These are phyloP conservation scores for Phyllotreta cruciferae DNA, from an alignment of 2,888 invertebrate species.

Conservation along the genomic window DNA sequence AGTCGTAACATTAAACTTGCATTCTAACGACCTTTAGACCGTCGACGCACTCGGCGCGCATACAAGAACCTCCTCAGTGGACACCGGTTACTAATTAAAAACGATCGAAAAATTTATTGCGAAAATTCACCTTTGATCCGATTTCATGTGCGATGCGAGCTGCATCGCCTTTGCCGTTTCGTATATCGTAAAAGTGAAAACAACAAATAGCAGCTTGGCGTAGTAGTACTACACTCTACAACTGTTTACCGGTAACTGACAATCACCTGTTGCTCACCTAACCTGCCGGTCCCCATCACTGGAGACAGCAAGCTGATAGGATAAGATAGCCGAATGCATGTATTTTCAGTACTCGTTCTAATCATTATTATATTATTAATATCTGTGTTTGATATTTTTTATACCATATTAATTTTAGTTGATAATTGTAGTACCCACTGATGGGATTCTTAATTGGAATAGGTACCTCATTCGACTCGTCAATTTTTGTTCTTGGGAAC, in stretches of 20 bases:
- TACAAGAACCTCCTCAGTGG: background rate
- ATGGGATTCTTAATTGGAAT: too few relatives aligned
- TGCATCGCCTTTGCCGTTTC: conserved; percentile 4
- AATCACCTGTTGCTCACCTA: conserved; percentile 51
- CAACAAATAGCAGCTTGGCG: conserved; percentile 18
- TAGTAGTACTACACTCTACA: conserved; percentile 30
- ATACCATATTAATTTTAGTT: too few relatives aligned
- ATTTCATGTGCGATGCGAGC: conserved; percentile 21
- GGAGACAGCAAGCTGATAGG: conserved; percentile 30
- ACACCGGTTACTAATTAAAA: conserved; percentile 14
- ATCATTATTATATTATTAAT: too few relatives aligned
- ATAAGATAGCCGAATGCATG: conserved; percentile 16
- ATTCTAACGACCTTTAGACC: conserved; percentile 18
- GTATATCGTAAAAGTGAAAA: conserved; percentile 24
- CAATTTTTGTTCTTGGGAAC: too few relatives aligned
- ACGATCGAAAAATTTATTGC: conserved; percentile 5
- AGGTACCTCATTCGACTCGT: too few relatives aligned
- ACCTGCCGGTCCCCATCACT: conserved; percentile 42
- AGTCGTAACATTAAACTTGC: background rate
- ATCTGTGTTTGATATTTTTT: too few relatives aligned
- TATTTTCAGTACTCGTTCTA: too few relatives aligned
- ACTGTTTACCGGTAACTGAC: conserved; percentile 51
- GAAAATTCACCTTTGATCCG: conserved; percentile 24
- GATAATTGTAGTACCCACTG: too few relatives aligned
- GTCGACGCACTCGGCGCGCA: too few relatives aligned